phyloP scores from a whole-genome alignment of 2,888 invertebrate genomes.

The Drosophila mercatorum region DNA sequence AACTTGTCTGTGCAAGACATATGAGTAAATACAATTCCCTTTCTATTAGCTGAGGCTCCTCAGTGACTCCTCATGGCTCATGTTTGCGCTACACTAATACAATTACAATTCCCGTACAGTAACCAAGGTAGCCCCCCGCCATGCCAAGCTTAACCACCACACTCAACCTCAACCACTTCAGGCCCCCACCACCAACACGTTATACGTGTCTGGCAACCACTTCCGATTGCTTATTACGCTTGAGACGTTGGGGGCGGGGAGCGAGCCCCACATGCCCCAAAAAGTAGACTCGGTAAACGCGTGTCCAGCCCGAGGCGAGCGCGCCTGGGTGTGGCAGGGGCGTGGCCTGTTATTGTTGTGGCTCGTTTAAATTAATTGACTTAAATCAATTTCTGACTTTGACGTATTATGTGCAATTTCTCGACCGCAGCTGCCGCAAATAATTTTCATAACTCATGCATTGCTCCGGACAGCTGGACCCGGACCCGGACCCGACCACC shows the following conservation, averaged over 20 bases:
- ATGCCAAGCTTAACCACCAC: neutral
- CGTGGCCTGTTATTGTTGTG: constrained; percentile 43
- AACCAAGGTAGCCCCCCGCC: constrained; percentile 14
- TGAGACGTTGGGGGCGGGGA: constrained; percentile 2
- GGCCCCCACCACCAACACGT: constrained; percentile 1
- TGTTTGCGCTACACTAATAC: constrained; percentile 41
- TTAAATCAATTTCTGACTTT: constrained; percentile 82
- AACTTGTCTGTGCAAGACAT: constrained; percentile 79
- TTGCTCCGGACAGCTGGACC: constrained; percentile 39
- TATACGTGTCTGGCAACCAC: constrained; percentile 72
- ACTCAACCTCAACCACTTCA: neutral
- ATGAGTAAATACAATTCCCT: constrained; percentile 69
- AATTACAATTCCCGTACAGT: constrained; percentile 49
- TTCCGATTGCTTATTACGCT: constrained; percentile 75
- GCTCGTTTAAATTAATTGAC: constrained; percentile 80
- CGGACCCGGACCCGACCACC: neutral
- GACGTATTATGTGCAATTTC: constrained; percentile 72
- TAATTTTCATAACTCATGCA: constrained; percentile 76
- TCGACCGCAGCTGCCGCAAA: constrained; percentile 61
- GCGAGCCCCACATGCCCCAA: constrained; percentile 11
- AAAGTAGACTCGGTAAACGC: constrained; percentile 45
- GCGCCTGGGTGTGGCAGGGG: constrained; percentile 5
- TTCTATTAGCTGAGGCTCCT: constrained; percentile 11
- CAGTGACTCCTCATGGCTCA: constrained; percentile 18
- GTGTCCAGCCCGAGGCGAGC: constrained; percentile 6